These are phyloP conservation scores for Brachymystax lenok DNA, from an alignment of 2,797 vertebrate genomes.

Conservation along the genomic window DNA sequence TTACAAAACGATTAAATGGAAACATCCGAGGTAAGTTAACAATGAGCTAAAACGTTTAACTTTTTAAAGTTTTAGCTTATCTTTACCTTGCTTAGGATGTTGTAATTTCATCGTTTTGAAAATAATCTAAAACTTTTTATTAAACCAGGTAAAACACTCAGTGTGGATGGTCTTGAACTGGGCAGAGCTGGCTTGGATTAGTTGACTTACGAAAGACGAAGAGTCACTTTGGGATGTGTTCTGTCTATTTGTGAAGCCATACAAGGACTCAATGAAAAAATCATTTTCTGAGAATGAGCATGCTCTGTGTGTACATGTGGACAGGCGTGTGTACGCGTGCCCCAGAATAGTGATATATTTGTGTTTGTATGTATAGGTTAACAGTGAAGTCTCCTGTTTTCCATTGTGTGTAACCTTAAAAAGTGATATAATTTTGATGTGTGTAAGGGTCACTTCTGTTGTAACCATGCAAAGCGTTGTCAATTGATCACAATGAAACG, in stretches of 20 bases:
- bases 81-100: not conserved
- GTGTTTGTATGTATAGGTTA: not conserved
- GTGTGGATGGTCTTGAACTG: not conserved
- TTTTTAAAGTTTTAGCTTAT: not conserved
- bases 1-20: not conserved
- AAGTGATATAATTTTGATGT: not conserved
- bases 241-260: not conserved
- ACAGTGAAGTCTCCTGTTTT: not conserved
- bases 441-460: not conserved
- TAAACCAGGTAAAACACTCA: not conserved
- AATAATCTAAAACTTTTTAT: not conserved
- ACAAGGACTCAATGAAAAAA: not conserved
- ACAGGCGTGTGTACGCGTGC: not conserved
- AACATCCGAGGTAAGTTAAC: not conserved
- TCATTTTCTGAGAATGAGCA: not conserved
- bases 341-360: not conserved
- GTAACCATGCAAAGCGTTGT: not conserved
- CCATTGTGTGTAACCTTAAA: not conserved
- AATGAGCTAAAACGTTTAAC: not conserved
- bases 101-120: not conserved
- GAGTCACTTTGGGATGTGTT: not conserved
- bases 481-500: not conserved
- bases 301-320: not conserved
- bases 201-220: not conserved
- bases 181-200: not conserved